Evolutionary conservation across 2,113 vertebrate species (phyloP), one percentile per base, ranked within the genome.

Genomic region (Anseranas semipalmata): DNA sequence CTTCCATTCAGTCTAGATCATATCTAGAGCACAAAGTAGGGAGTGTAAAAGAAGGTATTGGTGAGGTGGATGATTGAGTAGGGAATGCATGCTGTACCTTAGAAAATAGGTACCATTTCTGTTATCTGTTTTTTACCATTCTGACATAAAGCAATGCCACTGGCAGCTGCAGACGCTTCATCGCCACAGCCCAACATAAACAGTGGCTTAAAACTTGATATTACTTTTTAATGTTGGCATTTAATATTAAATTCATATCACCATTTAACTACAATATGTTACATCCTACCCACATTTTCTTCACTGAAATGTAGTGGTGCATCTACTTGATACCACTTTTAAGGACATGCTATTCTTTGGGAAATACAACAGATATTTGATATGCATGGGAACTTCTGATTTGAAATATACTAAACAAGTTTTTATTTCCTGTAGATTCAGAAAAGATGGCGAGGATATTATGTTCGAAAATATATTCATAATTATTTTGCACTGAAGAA

Each of bases 401-500:
- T 84, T 81, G 15, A 41, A 76, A 46, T 90, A 41, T 13, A 45
- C 15, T 94, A 72, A 96, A 68, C 82, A 91, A 95, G 76, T 93
- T 75, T 93, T 96, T 95, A 75, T 96, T 92, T 97, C 68, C 41
- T 72, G 81, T 94, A 99, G 99, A 99, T 99, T 97, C 99, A 99
- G 97, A 98, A 93, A 93, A 97, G 46, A 27, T 99, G 99, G 99
- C 97, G 98, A 96, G 99, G 99, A 66, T 99, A 98, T 97, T 99
- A 96, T 71, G 95, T 98, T 80, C 98, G 99, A 87, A 99, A 98
- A 84, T 98, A 99, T 72, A 94, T 98, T 87, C 99, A 99, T 96
- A 98, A 98, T 98, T 99, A 98, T 97, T 99, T 98, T 83, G 98
- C 98, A 76, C 97, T 99, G 84, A 99, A 99, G 98, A 97, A 93